Percentiles rank a stretch among this genome's conserved stretches.
Evolutionary conservation across 2,797 vertebrate genomes (phyloP).

Genomic region (Amazona ochrocephala): DNA sequence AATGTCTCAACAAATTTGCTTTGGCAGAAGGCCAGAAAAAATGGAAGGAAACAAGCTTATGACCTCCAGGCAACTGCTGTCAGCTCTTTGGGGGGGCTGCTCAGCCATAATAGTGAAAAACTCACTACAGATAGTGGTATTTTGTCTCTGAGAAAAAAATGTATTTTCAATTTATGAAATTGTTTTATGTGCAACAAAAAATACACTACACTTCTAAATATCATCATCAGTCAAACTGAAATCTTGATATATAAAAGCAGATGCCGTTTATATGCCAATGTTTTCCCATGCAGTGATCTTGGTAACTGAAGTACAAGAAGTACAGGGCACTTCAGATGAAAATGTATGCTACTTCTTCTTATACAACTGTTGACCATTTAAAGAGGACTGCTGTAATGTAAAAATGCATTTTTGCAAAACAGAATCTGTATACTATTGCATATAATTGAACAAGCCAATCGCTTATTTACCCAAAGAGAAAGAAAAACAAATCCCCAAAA

Average conservation of each 20-base stretch:
- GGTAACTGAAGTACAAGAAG: not conserved
- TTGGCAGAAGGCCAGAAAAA: constrained; percentile 49
- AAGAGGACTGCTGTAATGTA: not conserved
- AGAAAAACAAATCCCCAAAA: not conserved
- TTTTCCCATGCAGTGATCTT: not conserved
- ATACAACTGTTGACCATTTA: not conserved
- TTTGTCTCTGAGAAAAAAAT: not conserved
- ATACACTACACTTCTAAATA: not conserved
- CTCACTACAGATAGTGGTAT: not conserved
- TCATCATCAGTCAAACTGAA: not conserved
- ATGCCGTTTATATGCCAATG: not conserved
- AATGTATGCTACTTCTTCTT: not conserved
- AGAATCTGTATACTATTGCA: not conserved
- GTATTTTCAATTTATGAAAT: not conserved
- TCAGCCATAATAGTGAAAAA: not conserved
- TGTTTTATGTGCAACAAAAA: not conserved
- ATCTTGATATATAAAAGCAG: not conserved
- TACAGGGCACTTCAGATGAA: not conserved
- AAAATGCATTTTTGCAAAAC: not conserved
- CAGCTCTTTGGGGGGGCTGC: not conserved
- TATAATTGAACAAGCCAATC: not conserved
- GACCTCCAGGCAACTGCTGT: constrained; percentile 43
- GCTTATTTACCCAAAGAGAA: constrained; percentile 25
- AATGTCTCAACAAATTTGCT: constrained; percentile 38
- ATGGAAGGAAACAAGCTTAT: constrained; percentile 53